Evolutionary conservation across 1,140 invertebrate species (phyloP).

Genomic region (Hylaeus anthracinus): DNA sequence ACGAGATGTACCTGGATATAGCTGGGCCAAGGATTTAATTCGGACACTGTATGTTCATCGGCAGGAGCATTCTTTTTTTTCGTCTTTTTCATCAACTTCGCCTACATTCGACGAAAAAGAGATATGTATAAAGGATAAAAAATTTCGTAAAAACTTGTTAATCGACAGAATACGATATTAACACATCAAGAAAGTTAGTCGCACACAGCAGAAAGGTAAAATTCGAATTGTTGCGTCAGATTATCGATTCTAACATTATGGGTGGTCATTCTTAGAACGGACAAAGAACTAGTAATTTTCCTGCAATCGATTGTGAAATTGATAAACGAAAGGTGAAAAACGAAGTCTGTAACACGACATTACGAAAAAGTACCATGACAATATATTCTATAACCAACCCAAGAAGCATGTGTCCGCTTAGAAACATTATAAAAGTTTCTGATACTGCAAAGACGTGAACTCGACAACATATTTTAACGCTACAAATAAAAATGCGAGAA

Average conservation of each 20-base stretch:
- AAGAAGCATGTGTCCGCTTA: slow-evolving; percentile 72
- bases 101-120: slow-evolving; percentile 60
- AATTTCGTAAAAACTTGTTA: neutral
- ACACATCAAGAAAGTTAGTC: neutral
- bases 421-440: slow-evolving; percentile 76
- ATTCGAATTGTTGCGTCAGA: slow-evolving; percentile 66
- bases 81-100: slow-evolving; percentile 81
- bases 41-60: slow-evolving; percentile 79
- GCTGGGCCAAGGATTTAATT: slow-evolving; percentile 89
- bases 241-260: slow-evolving; percentile 60
- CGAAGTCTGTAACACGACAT: slow-evolving; percentile 27
- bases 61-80: slow-evolving; percentile 82
- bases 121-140: slow-evolving; percentile 4
- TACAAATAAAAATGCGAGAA: slow-evolving; percentile 74
- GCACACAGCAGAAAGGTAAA: neutral
- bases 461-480: slow-evolving; percentile 81
- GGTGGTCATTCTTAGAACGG: neutral
- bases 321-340: neutral
- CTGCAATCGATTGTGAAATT: neutral
- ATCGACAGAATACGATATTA: neutral
- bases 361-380: slow-evolving; percentile 24
- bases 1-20: slow-evolving; percentile 84
- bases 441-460: slow-evolving; percentile 80
- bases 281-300: neutral
- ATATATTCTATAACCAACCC: slow-evolving; percentile 74